Conservation (phyloP, 37 sponge, comb jelly and placozoan genomes). For the Lycopodina hypogea region DNA sequence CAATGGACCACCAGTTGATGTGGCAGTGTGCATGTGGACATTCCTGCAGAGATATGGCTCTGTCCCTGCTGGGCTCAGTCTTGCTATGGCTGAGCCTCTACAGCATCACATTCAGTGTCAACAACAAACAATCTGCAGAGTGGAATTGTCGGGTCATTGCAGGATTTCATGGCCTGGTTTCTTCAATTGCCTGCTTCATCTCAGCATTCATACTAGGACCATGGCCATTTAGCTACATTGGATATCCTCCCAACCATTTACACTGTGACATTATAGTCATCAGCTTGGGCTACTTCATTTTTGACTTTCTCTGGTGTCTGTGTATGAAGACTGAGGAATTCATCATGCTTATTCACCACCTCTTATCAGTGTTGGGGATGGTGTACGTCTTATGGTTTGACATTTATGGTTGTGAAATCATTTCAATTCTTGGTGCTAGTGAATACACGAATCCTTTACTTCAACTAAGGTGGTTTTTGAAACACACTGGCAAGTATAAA, state of each 20-base stretch:
- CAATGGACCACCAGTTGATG: too few species aligned
- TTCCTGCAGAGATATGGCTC: conserved; percentile 6
- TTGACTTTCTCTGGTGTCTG: conserved; percentile 84
- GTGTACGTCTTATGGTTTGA: conserved; percentile 33
- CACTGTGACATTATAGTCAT: conserved; percentile 62
- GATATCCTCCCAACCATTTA: conserved; percentile 41
- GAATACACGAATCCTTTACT: conserved; percentile 75
- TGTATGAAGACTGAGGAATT: conserved; percentile 56
- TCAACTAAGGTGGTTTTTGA: conserved; percentile 70
- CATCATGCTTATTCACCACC: conserved; percentile 81
- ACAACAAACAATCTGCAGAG: conserved; percentile 39
- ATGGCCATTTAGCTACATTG: conserved; percentile 69
- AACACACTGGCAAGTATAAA: conserved; percentile 24
- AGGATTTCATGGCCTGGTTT: conserved; percentile 56
- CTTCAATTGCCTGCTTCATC: conserved; percentile 42
- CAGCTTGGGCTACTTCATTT: conserved; percentile 84
- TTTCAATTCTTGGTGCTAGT: conserved; percentile 56
- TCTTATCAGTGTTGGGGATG: conserved; percentile 69
- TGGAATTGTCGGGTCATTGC: conserved; percentile 77
- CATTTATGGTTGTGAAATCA: conserved; percentile 60
- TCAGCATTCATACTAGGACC: conserved; percentile 61
- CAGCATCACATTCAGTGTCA: conserved; percentile 15
- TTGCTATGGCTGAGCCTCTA: conserved; percentile 65
- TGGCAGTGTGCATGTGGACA: conserved; percentile 6
- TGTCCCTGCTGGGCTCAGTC: conserved; percentile 44